Percentiles rank a stretch among this genome's conserved stretches.
These are phyloP conservation scores for Arctopsyche grandis DNA, from an alignment of 1,140 invertebrate species.

Conservation along the genomic window DNA sequence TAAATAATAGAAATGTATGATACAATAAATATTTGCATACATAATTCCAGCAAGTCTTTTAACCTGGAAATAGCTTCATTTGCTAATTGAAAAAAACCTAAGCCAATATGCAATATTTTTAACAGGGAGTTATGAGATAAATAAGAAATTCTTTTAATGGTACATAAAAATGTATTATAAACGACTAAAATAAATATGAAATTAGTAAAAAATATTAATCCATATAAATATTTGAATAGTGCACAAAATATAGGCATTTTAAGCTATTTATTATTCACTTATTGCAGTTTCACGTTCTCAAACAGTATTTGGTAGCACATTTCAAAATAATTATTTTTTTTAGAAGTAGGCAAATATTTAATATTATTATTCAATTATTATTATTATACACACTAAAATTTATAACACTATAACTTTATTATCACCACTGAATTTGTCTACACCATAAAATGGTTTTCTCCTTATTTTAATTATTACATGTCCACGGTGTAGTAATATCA, in stretches of 20 bases:
- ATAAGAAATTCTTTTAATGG: background rate
- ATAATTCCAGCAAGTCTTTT: no score
- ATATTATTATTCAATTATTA: background rate
- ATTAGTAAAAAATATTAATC: background rate
- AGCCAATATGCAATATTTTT: no score
- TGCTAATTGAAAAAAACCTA: no score
- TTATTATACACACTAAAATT: slow-evolving; percentile 13
- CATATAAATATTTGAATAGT: background rate
- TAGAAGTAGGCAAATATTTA: background rate
- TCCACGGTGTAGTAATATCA: background rate
- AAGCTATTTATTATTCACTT: background rate
- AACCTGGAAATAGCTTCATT: no score
- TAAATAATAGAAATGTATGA: no score
- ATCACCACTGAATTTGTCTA: slow-evolving; percentile 18
- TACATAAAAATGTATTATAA: background rate
- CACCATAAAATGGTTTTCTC: slow-evolving; percentile 2
- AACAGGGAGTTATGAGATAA: no score
- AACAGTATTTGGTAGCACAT: slow-evolving; percentile 22
- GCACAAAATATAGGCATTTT: background rate
- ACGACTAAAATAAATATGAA: background rate
- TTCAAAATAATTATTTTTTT: background rate
- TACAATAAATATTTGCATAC: no score
- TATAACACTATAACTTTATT: slow-evolving; percentile 18
- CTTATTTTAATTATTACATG: background rate
- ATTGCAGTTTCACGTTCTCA: no score